Evolutionary conservation across 2,888 invertebrate genomes (phyloP).

Genomic region (Thysanoteuthis rhombus): DNA sequence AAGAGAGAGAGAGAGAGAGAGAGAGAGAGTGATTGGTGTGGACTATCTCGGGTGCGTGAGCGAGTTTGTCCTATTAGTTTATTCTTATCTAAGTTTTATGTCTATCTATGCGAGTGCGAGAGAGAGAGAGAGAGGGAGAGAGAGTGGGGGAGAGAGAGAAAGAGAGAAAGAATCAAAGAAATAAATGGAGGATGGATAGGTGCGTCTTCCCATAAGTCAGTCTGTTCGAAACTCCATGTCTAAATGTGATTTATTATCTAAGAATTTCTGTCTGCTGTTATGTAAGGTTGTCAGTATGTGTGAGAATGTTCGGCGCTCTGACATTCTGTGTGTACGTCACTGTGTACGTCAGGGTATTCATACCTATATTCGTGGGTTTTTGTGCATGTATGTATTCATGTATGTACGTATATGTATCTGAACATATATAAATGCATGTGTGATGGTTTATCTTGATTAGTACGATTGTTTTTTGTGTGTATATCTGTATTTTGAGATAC

Average conservation of each 20-base stretch:
- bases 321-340: background rate
- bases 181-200: background rate
- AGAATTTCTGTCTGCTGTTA: background rate
- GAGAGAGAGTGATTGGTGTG: too few relatives aligned
- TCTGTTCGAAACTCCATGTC: background rate
- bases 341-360: background rate
- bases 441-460: background rate
- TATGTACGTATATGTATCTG: background rate
- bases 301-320: too few relatives aligned
- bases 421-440: background rate
- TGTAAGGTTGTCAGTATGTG: background rate
- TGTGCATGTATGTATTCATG: background rate
- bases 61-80: too few relatives aligned
- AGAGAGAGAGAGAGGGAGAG: too few relatives aligned
- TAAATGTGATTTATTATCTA: background rate
- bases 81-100: too few relatives aligned
- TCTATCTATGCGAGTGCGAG: too few relatives aligned
- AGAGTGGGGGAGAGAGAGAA: too few relatives aligned
- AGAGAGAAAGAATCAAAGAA: too few relatives aligned
- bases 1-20: too few relatives aligned
- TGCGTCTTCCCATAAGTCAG: background rate
- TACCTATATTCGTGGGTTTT: background rate
- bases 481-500: background rate
- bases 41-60: too few relatives aligned
- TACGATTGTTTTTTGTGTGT: background rate